These are phyloP conservation scores for Laodelphax striatellus DNA, from an alignment of 1,140 invertebrate species.

Conservation along the genomic window DNA sequence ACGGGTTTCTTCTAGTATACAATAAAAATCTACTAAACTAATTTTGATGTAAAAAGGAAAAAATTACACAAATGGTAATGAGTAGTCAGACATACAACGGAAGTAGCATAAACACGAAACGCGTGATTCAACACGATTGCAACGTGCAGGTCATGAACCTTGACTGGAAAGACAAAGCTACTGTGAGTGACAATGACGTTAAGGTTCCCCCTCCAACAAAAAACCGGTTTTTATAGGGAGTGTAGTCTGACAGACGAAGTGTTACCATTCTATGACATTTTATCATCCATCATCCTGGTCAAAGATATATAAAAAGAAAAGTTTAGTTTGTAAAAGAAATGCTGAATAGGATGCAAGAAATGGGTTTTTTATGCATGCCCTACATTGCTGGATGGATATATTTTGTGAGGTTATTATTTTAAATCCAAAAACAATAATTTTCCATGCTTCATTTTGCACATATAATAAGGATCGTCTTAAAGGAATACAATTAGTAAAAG, in stretches of 20 bases:
- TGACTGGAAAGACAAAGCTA: background rate
- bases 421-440: too few species aligned
- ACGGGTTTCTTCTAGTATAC: too few species aligned
- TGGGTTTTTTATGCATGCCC: too few species aligned
- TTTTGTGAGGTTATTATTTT: too few species aligned
- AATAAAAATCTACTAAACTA: background rate
- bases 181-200: background rate
- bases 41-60: background rate
- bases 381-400: too few species aligned
- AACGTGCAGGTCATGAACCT: background rate
- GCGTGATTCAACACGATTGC: background rate
- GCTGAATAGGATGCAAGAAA: too few species aligned
- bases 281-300: too few species aligned
- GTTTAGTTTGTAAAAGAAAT: too few species aligned
- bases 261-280: background rate
- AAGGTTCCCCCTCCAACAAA: background rate
- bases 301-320: too few species aligned
- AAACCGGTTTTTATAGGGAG: background rate
- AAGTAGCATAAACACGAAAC: background rate
- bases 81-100: background rate
- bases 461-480: too few species aligned
- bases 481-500: too few species aligned
- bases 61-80: background rate
- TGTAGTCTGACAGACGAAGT: background rate
- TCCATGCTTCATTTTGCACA: too few species aligned